Evolutionary conservation across 2,888 invertebrate genomes (phyloP).

Genomic region (Catotricha subobsoleta): DNA sequence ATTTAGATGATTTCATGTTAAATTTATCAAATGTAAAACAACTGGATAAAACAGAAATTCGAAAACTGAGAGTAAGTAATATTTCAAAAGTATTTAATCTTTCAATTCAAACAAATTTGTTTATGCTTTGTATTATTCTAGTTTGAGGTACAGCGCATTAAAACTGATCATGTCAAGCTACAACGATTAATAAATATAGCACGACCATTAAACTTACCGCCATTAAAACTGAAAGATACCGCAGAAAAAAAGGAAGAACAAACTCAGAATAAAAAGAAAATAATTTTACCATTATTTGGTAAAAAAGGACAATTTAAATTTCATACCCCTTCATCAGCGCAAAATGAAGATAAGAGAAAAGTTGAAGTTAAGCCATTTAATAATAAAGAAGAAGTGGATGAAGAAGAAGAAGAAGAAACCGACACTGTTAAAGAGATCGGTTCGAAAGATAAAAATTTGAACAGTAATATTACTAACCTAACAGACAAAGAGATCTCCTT

Average conservation of each 20-base stretch:
- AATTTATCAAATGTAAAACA: conserved; percentile 39
- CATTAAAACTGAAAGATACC: conserved; percentile 24
- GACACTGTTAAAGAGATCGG: conserved; percentile 33
- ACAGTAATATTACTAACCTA: too few relatives aligned
- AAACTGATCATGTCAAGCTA: conserved; percentile 46
- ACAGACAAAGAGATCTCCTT: too few relatives aligned
- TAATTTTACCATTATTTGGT: conserved; percentile 31
- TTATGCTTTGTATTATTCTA: too few relatives aligned
- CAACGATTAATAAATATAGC: conserved; percentile 57
- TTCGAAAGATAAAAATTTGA: conserved; percentile 6
- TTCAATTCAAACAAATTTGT: not conserved
- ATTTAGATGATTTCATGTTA: conserved; percentile 71
- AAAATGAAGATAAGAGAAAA: too few relatives aligned
- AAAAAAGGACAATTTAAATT: conserved; percentile 16
- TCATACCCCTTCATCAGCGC: conserved; percentile 14
- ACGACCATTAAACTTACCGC: conserved; percentile 44
- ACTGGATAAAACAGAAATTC: conserved; percentile 46
- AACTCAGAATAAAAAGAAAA: conserved; percentile 11
- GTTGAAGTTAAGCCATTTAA: too few relatives aligned
- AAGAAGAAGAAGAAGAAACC: conserved; percentile 28
- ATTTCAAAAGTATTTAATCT: conserved; percentile 15
- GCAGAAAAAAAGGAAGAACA: conserved; percentile 11
- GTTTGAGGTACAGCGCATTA: conserved; percentile 48
- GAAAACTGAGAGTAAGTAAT: conserved; percentile 31
- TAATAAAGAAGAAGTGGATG: conserved; percentile 33